Evolutionary conservation across 1,140 invertebrate genomes (phyloP), one percentile per base, ranked within the genome.

Genomic region (Drosophila suzukii): DNA sequence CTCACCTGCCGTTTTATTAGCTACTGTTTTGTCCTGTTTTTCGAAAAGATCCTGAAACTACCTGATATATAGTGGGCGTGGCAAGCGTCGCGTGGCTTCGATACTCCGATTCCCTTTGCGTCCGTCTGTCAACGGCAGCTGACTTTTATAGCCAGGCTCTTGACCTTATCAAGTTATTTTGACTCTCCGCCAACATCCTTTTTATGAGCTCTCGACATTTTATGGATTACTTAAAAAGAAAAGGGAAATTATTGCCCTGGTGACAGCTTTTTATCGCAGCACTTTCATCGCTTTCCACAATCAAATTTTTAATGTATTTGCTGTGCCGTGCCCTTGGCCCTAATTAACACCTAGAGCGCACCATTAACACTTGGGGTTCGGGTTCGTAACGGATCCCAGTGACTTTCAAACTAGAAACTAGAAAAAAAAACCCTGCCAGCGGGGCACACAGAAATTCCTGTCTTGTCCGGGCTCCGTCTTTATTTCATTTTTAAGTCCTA

Each of bases 241-340:
- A 71, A 71, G 67, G 51, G 51, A 71, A 71, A 66, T 70, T 70
- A 71, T 60, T 62, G 50, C 54, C 71, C 74, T 34, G 67, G 72
- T 88, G 84, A 88, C 77, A 88, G 84, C 84, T 84, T 89, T 88
- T 88, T 88, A 88, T 88, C 84, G 65, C 68, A 67, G 67, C 84
- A 88, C 84, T 88, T 88, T 88, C 84, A 88, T 84, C 84, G 85
- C 72, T 71, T 59, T 78, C 49, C 58, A 71, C 67, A 71, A 71
- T 71, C 47, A 63, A 71, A 63, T 63, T 86, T 77, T 78, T 61
- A 67, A 60, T 65, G 66, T 56, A 53, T 39, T 49, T 55, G 50
- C 61, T 20, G 47, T 43, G 38, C 75, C 61, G 58, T 84, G 78
- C 75, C 83, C 83, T 88, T 86, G 75, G 83, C 67, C 55, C 79